Evolutionary conservation across 2,797 vertebrate genomes (phyloP).

Genomic region (Coranthus polyacanthus): DNA sequence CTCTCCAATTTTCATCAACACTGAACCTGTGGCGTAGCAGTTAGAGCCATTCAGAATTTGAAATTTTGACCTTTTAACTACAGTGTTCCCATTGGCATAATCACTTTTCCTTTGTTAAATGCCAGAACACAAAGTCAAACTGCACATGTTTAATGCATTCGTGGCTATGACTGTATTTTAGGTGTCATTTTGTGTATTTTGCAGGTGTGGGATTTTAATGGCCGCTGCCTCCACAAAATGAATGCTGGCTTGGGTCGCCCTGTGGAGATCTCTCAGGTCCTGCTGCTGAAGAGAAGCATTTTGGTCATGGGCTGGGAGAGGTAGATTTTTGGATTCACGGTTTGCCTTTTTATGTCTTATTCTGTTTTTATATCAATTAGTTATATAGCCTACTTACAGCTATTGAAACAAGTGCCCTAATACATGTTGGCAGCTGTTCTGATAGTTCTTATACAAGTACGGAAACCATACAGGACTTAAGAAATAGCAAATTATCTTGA

Average conservation of each 20-base stretch:
- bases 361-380: too few relatives aligned
- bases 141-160: constrained; percentile 21
- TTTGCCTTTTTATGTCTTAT: too few relatives aligned
- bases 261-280: constrained; percentile 80
- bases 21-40: constrained; percentile 52
- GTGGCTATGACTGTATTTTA: not conserved
- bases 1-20: constrained; percentile 71
- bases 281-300: constrained; percentile 81
- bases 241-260: constrained; percentile 73
- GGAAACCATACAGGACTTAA: too few relatives aligned
- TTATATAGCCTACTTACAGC: not conserved
- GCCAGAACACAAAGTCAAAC: constrained; percentile 39
- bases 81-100: constrained; percentile 59
- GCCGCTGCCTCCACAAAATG: constrained; percentile 84
- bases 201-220: constrained; percentile 88
- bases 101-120: constrained; percentile 64
- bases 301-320: constrained; percentile 83
- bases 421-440: too few relatives aligned
- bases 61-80: constrained; percentile 74
- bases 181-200: constrained; percentile 2
- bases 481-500: not conserved
- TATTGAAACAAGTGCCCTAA: too few relatives aligned
- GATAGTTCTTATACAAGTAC: too few relatives aligned
- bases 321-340: too few relatives aligned
- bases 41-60: constrained; percentile 50